Evolutionary conservation across 2,888 invertebrate genomes (phyloP).

Genomic region (Calephelis perditalis): DNA sequence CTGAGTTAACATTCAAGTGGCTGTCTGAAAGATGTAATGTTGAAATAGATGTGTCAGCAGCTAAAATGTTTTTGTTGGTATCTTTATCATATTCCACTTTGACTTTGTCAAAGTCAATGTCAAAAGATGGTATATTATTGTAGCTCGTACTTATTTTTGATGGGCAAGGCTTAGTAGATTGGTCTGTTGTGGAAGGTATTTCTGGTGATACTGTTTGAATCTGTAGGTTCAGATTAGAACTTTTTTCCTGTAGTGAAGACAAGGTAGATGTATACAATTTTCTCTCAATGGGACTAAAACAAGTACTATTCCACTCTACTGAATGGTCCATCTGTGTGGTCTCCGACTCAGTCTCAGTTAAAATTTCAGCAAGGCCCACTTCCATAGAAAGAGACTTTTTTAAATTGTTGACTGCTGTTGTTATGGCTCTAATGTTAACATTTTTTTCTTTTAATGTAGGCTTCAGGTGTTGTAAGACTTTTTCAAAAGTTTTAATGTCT

Average conservation of each 20-base stretch:
- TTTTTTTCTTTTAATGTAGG: conserved; percentile 26
- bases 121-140: conserved; percentile 23
- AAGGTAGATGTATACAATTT: conserved; percentile 24
- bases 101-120: conserved; percentile 27
- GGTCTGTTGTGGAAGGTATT: conserved; percentile 19
- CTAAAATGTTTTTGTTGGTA: conserved; percentile 26
- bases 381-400: conserved; percentile 25
- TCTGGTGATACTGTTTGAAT: conserved; percentile 25
- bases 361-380: conserved; percentile 24
- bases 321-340: conserved; percentile 23
- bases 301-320: conserved; percentile 23
- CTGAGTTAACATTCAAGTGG: conserved; percentile 23
- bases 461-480: conserved; percentile 22
- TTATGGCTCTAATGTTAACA: conserved; percentile 25
- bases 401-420: conserved; percentile 25
- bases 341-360: conserved; percentile 20
- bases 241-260: conserved; percentile 24
- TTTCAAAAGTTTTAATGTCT: conserved; percentile 18
- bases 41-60: conserved; percentile 27
- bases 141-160: conserved; percentile 26
- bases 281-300: neutral
- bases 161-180: conserved; percentile 25
- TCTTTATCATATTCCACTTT: conserved; percentile 22
- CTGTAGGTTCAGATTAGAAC: conserved; percentile 11
- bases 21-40: conserved; percentile 30